Evolutionary conservation across 2,888 invertebrate genomes (phyloP).

Genomic region (Oscheius myriophilus): DNA sequence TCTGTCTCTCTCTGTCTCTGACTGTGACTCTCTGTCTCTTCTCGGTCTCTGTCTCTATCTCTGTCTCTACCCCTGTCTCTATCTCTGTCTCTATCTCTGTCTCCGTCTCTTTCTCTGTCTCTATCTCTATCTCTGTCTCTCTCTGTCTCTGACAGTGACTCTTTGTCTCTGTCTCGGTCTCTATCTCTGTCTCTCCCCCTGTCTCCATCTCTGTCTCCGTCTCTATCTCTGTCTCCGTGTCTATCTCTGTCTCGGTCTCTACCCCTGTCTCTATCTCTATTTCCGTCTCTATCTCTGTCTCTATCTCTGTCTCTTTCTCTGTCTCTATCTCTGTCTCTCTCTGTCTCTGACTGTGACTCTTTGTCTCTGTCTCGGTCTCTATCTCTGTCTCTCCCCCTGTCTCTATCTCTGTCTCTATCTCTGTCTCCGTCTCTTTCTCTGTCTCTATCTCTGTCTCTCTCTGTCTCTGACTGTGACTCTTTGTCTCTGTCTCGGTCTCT

Average conservation of each 20-base stretch:
- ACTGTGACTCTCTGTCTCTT: no score
- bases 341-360: slow-evolving; percentile 33
- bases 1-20: neutral
- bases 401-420: neutral
- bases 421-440: no score
- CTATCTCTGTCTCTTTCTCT: neutral
- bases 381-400: neutral
- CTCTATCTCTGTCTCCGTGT: neutral
- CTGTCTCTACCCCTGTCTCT: neutral
- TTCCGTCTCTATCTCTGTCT: neutral
- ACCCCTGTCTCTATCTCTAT: no score
- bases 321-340: no score
- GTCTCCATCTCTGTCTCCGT: no score
- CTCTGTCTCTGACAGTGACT: no score
- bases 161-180: neutral
- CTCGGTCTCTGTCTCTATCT: no score
- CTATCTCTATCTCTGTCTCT: neutral
- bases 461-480: no score
- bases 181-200: no score
- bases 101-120: no score
- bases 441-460: neutral
- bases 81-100: neutral
- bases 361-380: no score
- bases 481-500: neutral
- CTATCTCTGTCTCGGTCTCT: no score